Conservation (phyloP, 2,113 vertebrate species). For the Jaculus jaculus region DNA sequence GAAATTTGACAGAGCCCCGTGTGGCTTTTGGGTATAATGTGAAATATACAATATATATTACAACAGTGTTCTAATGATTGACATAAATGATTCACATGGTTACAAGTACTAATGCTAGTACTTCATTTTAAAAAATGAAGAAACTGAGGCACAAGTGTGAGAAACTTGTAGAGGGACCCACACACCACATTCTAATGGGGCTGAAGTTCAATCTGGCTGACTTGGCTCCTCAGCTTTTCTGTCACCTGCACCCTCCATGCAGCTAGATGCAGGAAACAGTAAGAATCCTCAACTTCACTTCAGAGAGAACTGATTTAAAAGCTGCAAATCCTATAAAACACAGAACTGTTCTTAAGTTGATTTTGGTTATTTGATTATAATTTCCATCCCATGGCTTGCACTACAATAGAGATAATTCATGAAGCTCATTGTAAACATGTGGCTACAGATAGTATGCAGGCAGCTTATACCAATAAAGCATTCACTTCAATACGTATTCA, state of each 20-base stretch:
- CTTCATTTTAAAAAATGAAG: background rate
- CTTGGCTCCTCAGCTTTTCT: background rate
- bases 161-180: background rate
- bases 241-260: background rate
- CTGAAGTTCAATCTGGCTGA: background rate
- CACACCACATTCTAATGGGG: background rate
- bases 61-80: background rate
- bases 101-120: background rate
- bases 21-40: background rate
- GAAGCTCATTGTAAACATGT: background rate
- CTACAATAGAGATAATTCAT: background rate
- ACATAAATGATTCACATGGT: background rate
- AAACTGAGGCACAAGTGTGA: background rate
- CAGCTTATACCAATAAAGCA: no score
- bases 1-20: background rate
- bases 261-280: background rate
- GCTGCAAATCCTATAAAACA: background rate
- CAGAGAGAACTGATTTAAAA: background rate
- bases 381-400: background rate
- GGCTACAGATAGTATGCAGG: accelerated
- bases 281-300: background rate
- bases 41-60: background rate
- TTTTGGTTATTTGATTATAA: background rate
- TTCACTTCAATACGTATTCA: background rate
- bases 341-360: background rate